Conservation (phyloP, 2,888 invertebrate genomes). For the Andrena bicolor region DNA sequence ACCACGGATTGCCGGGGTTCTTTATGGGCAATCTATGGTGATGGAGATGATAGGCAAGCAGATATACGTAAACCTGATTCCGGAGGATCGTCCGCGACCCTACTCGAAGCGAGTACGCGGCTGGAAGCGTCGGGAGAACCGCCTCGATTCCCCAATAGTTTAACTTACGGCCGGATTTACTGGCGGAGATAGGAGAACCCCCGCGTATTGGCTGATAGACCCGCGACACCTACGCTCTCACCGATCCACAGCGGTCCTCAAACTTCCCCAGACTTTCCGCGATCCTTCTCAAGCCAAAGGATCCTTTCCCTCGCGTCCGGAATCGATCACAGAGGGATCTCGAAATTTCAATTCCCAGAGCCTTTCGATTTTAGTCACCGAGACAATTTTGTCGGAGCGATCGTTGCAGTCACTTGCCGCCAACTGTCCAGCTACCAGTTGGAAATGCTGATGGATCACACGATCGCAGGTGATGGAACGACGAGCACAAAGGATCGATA, state of each 20-base stretch:
- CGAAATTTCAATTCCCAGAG: background rate
- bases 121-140: conserved; percentile 70
- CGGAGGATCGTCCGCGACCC: conserved; percentile 79
- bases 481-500: no score
- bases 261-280: conserved; percentile 60
- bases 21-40: conserved; percentile 85
- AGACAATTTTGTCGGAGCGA: no score
- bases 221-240: conserved; percentile 78
- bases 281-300: background rate
- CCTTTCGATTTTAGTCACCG: no score
- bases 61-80: conserved; percentile 85
- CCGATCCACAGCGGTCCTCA: conserved; percentile 77
- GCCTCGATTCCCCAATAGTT: conserved; percentile 84
- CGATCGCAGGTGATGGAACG: no score
- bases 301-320: background rate
- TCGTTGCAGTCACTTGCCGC: no score
- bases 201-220: conserved; percentile 81
- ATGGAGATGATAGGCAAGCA: conserved; percentile 85
- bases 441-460: no score
- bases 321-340: background rate
- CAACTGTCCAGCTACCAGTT: no score
- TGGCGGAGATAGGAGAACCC: conserved; percentile 82
- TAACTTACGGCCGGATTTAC: conserved; percentile 85
- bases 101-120: conserved; percentile 65
- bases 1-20: conserved; percentile 84